Conservation (phyloP, 2,797 vertebrate species). For the Melanotaenia nigrans region DNA sequence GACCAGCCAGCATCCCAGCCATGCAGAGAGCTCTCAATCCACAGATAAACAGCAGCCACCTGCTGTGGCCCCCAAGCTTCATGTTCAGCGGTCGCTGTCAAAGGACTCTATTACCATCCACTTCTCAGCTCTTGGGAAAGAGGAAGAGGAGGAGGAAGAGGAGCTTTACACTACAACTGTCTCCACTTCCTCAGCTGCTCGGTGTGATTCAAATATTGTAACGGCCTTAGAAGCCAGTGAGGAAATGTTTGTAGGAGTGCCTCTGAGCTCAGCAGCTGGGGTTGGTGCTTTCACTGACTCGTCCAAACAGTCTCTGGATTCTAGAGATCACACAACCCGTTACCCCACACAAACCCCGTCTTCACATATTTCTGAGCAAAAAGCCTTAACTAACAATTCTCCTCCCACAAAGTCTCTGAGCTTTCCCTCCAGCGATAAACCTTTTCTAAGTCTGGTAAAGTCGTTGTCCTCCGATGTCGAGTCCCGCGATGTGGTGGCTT, state of each 20-base stretch:
- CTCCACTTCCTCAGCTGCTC: conserved; percentile 73
- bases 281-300: conserved; percentile 61
- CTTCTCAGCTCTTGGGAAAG: conserved; percentile 93
- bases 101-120: conserved; percentile 94
- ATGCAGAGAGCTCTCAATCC: conserved; percentile 88
- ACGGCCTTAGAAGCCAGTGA: conserved; percentile 93
- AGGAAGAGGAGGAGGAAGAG: conserved; percentile 94
- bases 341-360: conserved; percentile 70
- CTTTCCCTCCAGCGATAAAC: conserved; percentile 87
- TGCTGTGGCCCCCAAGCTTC: conserved; percentile 86
- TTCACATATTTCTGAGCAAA: conserved; percentile 53
- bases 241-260: conserved; percentile 86
- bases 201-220: conserved; percentile 87
- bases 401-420: conserved; percentile 85
- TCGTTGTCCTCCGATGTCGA: conserved; percentile 91
- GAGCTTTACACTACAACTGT: conserved; percentile 68
- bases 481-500: conserved; percentile 81
- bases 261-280: conserved; percentile 63
- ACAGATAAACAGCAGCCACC: conserved; percentile 86
- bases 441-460: conserved; percentile 89
- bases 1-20: conserved; percentile 91
- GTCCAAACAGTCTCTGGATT: conserved; percentile 56
- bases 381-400: conserved; percentile 74
- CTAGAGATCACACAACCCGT: conserved; percentile 53
- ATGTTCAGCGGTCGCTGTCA: conserved; percentile 90